Base-by-base conservation (phyloP, 2,113 vertebrate genomes). In the Barbus barbus region DNA sequence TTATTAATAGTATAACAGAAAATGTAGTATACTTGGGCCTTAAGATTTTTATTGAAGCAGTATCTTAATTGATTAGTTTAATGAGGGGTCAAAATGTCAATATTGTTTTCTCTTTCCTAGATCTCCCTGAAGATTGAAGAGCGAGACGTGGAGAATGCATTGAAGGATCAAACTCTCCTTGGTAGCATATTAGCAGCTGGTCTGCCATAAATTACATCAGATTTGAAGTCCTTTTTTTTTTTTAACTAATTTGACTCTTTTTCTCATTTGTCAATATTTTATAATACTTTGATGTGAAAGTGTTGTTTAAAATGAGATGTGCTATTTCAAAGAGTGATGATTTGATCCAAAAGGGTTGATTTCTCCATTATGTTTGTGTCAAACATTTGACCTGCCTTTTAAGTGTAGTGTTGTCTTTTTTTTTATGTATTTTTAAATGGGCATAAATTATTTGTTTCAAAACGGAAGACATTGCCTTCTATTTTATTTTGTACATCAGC, bases 81-180 rank as follows among this genome's bases (percentile, higher is more conserved):
- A 4, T 24, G 24, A 75, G 24, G 31, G 8, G 9, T 58, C 4
- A 4, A 16, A 48, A 44, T 12, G 4, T 48, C 14, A 2, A 8
- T 31, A 4, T 46, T 20, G 2, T n/a, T 38, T 44, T 53, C n/a
- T 61, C 41, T 78, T 41, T 38, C 14, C 14, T 38, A 99, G 98
- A 94, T 99, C 24, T 96, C 93, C 41, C 91, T 99, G 91, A 97
- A 95, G 93, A 94, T 97, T 78, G 96, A 98, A 75, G 96, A 97
- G 92, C 92, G 91, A 9, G 96, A 95, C 0, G 89, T 97, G 1
- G 97, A 98, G 73, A 96, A 96, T 38, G 94, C 95, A 4, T 93
- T 99, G 87, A 97, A 97, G 89, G 98, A 99, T 58, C 92, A 89
- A 0, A 90, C 91, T 0, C 93, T 99, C 69, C 86, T 97, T 83